Evolutionary conservation across 2,888 invertebrate species (phyloP).

Genomic region (Epiblema foenella): DNA sequence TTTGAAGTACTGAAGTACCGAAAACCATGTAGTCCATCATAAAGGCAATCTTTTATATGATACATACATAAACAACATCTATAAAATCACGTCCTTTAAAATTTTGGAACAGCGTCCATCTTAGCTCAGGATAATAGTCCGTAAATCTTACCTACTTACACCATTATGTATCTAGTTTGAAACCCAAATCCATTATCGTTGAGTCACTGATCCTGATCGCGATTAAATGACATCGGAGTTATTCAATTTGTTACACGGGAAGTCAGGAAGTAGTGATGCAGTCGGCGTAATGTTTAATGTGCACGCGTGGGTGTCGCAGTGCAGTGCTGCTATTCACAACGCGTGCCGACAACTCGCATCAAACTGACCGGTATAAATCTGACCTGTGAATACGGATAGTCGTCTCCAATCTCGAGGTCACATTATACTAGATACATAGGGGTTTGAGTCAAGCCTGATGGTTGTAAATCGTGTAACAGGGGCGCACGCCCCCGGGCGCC

Average conservation of each 20-base stretch:
- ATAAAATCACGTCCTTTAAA: neutral
- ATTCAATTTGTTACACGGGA: constrained; percentile 34
- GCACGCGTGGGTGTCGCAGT: constrained; percentile 66
- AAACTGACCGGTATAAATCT: neutral
- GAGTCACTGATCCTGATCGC: neutral
- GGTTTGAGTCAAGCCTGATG: neutral
- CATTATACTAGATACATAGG: neutral
- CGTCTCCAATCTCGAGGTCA: neutral
- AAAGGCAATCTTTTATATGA: too few species aligned
- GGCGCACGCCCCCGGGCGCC: constrained; percentile 62
- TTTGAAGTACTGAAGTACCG: constrained; percentile 11
- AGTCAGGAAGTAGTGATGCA: constrained; percentile 42
- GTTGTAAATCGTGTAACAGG: constrained; percentile 50
- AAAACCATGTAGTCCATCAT: neutral
- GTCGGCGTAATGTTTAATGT: constrained; percentile 44
- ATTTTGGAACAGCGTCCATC: neutral
- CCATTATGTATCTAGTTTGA: too few species aligned
- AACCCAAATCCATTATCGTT: neutral
- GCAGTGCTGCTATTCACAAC: constrained; percentile 48
- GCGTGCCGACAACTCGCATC: neutral
- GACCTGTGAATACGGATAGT: neutral
- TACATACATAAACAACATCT: neutral
- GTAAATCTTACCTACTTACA: neutral
- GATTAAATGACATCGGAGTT: constrained; percentile 12
- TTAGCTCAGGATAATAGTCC: neutral